A percentile compares a stretch with the other conserved stretches of the same genome.
These are phyloP conservation scores for Nomia melanderi DNA, from an alignment of 1,140 invertebrate genomes.

Conservation along the genomic window DNA sequence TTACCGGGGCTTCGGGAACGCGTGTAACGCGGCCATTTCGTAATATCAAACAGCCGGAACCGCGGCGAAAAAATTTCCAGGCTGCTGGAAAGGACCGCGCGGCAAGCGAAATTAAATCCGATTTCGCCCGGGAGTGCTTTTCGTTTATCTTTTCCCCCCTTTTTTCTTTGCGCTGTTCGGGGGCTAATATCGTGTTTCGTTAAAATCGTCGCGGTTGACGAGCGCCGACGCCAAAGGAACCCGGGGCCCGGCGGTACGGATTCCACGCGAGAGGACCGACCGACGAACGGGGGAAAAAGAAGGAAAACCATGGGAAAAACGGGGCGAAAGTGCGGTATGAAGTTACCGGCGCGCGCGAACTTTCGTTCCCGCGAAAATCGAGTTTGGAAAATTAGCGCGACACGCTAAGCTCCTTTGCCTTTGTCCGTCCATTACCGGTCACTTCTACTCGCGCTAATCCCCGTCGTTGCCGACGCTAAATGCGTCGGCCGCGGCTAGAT, in stretches of 20 bases:
- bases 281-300: background rate
- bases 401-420: too few relatives aligned
- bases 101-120: slow-evolving; percentile 26
- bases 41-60: slow-evolving; percentile 11
- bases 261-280: background rate
- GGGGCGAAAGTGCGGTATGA: background rate
- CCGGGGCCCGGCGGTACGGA: background rate
- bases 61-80: background rate
- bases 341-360: background rate
- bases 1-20: background rate
- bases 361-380: too few relatives aligned
- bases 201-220: background rate
- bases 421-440: background rate
- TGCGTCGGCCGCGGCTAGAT: too few relatives aligned
- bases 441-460: background rate
- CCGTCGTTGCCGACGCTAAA: too few relatives aligned
- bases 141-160: background rate
- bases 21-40: background rate
- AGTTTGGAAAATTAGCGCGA: too few relatives aligned
- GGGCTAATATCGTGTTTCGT: slow-evolving; percentile 22
- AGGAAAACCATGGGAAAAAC: background rate
- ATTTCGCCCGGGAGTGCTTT: slow-evolving; percentile 5
- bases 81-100: slow-evolving; percentile 1
- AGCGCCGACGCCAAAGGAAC: background rate
- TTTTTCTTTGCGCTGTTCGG: too few relatives aligned